phyloP scores from a whole-genome alignment of 2,888 invertebrate species.

The Rotaria macrura region DNA sequence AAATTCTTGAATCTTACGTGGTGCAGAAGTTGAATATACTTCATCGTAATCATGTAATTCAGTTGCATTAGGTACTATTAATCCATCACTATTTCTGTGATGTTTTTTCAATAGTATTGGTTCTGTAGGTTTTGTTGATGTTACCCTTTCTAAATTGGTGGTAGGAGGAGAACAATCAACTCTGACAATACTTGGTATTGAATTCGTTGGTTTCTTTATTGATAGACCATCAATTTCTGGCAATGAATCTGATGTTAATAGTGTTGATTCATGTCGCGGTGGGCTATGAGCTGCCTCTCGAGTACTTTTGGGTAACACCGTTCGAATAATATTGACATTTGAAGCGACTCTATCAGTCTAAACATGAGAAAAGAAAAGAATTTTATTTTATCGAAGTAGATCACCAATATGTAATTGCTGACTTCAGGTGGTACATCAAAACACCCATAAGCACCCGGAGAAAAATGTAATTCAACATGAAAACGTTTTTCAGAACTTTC shows the following conservation, averaged over 20 bases:
- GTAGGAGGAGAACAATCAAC: background rate
- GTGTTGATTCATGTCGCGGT: background rate
- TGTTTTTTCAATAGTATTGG: background rate
- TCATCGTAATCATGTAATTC: background rate
- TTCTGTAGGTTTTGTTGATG: background rate
- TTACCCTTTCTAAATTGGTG: background rate
- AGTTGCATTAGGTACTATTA: background rate
- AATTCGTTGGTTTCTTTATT: background rate
- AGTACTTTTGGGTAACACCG: background rate
- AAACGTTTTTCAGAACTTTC: conserved; percentile 29
- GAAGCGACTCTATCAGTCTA: background rate
- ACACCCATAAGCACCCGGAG: conserved; percentile 27
- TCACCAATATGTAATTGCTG: background rate
- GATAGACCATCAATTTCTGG: background rate
- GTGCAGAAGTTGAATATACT: background rate
- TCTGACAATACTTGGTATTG: background rate
- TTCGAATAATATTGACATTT: background rate
- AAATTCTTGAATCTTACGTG: background rate
- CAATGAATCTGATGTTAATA: background rate
- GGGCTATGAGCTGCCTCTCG: background rate
- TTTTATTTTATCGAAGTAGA: background rate
- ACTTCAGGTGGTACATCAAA: conserved; percentile 22
- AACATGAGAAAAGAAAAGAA: background rate
- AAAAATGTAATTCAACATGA: conserved; percentile 34
- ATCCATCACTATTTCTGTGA: background rate